Conservation (phyloP, 2,888 invertebrate genomes). For the Neoitamus cyanurus region DNA sequence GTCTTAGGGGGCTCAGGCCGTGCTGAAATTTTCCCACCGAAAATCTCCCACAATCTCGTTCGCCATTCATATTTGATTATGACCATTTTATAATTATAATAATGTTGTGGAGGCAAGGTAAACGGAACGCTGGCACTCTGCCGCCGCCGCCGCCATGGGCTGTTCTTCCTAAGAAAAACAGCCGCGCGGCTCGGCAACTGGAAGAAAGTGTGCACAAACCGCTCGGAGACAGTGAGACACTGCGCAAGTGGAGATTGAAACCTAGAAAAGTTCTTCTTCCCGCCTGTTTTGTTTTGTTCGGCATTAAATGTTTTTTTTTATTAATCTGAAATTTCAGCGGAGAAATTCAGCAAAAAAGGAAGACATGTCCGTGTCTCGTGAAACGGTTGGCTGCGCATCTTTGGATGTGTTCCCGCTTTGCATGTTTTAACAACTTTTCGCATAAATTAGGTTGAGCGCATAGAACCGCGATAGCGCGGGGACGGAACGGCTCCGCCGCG, state of each 20-base stretch:
- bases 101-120: not conserved
- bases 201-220: slow-evolving; percentile 24
- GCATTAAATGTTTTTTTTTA: not conserved
- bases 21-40: slow-evolving; percentile 55
- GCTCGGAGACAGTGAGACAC: not conserved
- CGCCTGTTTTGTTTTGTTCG: not conserved
- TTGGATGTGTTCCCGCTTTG: slow-evolving; percentile 37
- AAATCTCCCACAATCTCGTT: slow-evolving; percentile 55
- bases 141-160: not conserved
- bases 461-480: not conserved
- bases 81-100: slow-evolving; percentile 45
- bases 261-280: not conserved
- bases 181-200: not conserved
- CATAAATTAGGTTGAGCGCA: slow-evolving; percentile 39
- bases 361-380: slow-evolving; percentile 40
- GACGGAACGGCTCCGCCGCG: not conserved
- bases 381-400: slow-evolving; percentile 44
- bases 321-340: not conserved
- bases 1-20: slow-evolving; percentile 3
- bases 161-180: not conserved
- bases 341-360: slow-evolving; percentile 32
- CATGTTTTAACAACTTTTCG: slow-evolving; percentile 21
- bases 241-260: not conserved
- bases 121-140: not conserved
- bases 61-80: slow-evolving; percentile 46